Evolutionary conservation across 1,140 invertebrate genomes (phyloP), one percentile per base, ranked within the genome.

Genomic region (Nymphalis io): DNA sequence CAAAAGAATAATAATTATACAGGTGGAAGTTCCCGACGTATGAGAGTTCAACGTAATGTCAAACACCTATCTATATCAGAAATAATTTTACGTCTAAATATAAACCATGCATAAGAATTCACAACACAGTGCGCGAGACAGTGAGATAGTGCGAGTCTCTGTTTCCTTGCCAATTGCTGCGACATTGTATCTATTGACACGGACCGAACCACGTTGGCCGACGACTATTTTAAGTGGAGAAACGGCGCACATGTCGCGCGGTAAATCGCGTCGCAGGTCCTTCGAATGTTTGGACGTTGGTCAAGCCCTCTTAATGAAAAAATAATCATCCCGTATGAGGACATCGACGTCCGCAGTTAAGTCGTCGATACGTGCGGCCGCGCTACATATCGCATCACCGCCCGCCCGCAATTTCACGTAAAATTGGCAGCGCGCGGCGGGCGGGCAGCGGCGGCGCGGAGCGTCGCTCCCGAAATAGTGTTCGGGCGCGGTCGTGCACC

Each of bases 11-110:
- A 82, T 84, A 85, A 83, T 88, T 83, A 82, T 87, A 85, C 87
- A 90, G 89, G 88, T 90, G 89, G 87, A 91, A 73, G 82, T 86
- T 83, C 83, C 87, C 85, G 84, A 85, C 84, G 87, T 88, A 89
- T 89, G 87, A 89, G 89, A 91, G 89, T 90, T 91, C 88, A 91
- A 91, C 88, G 89, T 90, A 89, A 91, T 91, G 89, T 88, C 89
- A 89, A 91, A 91, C 89, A 91, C 89, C 88, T 90, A 91, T 91
- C 89, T 90, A 89, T 88, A 90, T 88, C 89, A 88, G 88, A 91
- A 91, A 91, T 91, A 91, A 90, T 90, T 89, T 89, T 87, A 82
- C 75, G 58, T 86, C 89, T 90, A 91, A 91, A 90, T 90, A 88
- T 91, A 90, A 86, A 89, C 85, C 84, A 81, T 87, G 87, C 89